Evolutionary conservation across 2,113 vertebrate species (phyloP), one percentile per base, ranked within the genome.

Genomic region (Pimephales promelas): DNA sequence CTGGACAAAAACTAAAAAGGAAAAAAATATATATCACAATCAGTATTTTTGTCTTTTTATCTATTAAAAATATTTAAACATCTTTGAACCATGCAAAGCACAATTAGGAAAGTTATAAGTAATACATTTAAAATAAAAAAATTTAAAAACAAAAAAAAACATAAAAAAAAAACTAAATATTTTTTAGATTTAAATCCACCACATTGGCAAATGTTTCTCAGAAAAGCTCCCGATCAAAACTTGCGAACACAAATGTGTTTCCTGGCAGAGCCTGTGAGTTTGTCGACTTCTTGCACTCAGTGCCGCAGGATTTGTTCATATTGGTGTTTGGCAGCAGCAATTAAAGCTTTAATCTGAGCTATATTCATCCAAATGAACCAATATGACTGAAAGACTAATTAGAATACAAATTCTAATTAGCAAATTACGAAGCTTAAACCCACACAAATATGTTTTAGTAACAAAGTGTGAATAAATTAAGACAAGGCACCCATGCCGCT

Each of bases 391-490:
- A 45, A 45, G 40, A 71, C 68, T 45, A 72, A 72, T 72, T 72
- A 72, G 11, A 72, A 47, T 24, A 72, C 68, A 54, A 75, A 75
- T 22, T 31, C 73, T 52, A 57, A 77, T 57, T 13, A 77, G 52
- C 74, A 77, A 62, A 61, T 78, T 61, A 78, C 45, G 56, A 77
- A 43, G 22, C 31, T 77, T 59, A 77, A 57, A 57, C 74, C 52
- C 68, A 22, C 52, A 57, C 20, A 40, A 56, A 56, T 34, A 77
- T 40, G 52, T 77, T 75, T 54, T 56, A 72, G 68, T 14, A 47
- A 72, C 68, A 80, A 64, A 66, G 59, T 66, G 78, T 49, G 61
- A 64, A 80, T 34, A 52, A 80, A 80, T 80, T 49, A 36, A 24
- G 45, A 64, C 28, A 45, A 64, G 78, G n/a, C 68, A 72, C 8